A percentile compares a stretch with the other conserved stretches of the same genome.
phyloP scores from a whole-genome alignment of 1,140 invertebrate genomes.

The Gryon sp. region DNA sequence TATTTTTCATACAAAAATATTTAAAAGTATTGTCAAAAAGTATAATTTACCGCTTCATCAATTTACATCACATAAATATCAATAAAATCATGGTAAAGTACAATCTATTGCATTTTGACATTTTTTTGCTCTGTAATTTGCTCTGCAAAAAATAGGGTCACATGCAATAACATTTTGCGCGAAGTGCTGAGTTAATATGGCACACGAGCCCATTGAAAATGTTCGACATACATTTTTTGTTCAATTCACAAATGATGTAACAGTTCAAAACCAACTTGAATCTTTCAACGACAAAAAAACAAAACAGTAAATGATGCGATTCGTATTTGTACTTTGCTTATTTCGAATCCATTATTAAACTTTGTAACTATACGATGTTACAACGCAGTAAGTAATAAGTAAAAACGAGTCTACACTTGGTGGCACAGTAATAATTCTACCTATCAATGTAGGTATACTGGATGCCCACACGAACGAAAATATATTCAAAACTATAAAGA shows the following conservation, averaged over 20 bases:
- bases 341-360: slow-evolving; percentile 55
- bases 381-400: slow-evolving; percentile 62
- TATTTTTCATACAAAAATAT: too few species aligned
- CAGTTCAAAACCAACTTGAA: slow-evolving; percentile 39
- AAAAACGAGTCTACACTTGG: slow-evolving; percentile 63
- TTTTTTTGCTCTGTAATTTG: slow-evolving; percentile 8
- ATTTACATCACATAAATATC: neutral
- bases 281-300: slow-evolving; percentile 31
- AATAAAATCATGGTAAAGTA: neutral
- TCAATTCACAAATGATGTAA: slow-evolving; percentile 14
- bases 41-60: too few species aligned
- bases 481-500: too few species aligned
- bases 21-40: too few species aligned
- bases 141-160: slow-evolving; percentile 29
- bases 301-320: slow-evolving; percentile 50
- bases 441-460: too few species aligned
- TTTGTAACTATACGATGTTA: slow-evolving; percentile 44
- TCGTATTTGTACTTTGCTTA: slow-evolving; percentile 59
- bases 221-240: slow-evolving; percentile 1
- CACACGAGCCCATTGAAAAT: slow-evolving; percentile 10
- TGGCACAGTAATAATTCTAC: too few species aligned
- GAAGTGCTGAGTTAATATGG: slow-evolving; percentile 50
- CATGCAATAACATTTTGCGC: slow-evolving; percentile 43
- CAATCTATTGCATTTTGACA: neutral
- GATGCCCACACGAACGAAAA: too few species aligned